Percentiles rank a stretch among this genome's conserved stretches.
Evolutionary conservation across 2,113 vertebrate genomes (phyloP).

Genomic region (Suncus etruscus): DNA sequence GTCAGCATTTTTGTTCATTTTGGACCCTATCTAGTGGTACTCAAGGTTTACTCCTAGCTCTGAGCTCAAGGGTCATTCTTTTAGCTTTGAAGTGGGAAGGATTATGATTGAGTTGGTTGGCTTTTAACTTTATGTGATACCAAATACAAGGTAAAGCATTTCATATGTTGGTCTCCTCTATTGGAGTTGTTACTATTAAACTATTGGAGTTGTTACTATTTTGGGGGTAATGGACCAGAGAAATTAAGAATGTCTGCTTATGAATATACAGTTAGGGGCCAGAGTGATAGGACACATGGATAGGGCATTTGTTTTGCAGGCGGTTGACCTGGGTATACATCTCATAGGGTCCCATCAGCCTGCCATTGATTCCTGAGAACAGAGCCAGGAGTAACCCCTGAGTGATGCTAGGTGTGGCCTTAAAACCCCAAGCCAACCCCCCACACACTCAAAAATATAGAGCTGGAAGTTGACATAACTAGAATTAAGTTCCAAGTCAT

Average conservation of each 20-base stretch:
- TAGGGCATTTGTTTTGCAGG: too few relatives aligned
- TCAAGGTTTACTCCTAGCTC: too few relatives aligned
- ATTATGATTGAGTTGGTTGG: not conserved
- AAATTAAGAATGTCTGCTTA: slow-evolving; percentile 36
- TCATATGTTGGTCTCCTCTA: slow-evolving; percentile 13
- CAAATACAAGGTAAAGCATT: not conserved
- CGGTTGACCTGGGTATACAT: too few relatives aligned
- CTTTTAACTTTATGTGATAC: not conserved
- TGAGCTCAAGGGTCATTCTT: too few relatives aligned
- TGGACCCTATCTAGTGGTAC: too few relatives aligned
- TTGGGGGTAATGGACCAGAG: slow-evolving; percentile 35
- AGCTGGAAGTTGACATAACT: not conserved
- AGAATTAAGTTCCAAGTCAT: slow-evolving; percentile 31
- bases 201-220: slow-evolving; percentile 14
- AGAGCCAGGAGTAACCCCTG: too few relatives aligned
- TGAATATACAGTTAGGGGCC: not conserved
- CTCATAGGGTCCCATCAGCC: too few relatives aligned
- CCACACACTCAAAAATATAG: not conserved
- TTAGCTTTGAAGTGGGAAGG: not conserved
- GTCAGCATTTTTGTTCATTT: not conserved
- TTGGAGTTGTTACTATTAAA: not conserved
- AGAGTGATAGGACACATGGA: too few relatives aligned
- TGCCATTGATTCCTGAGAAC: too few relatives aligned
- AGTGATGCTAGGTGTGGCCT: too few relatives aligned
- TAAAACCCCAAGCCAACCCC: too few relatives aligned